A percentile compares a stretch with the other conserved stretches of the same genome.
Conservation (phyloP, 1,140 invertebrate species). For the Chlorops oryzae region DNA sequence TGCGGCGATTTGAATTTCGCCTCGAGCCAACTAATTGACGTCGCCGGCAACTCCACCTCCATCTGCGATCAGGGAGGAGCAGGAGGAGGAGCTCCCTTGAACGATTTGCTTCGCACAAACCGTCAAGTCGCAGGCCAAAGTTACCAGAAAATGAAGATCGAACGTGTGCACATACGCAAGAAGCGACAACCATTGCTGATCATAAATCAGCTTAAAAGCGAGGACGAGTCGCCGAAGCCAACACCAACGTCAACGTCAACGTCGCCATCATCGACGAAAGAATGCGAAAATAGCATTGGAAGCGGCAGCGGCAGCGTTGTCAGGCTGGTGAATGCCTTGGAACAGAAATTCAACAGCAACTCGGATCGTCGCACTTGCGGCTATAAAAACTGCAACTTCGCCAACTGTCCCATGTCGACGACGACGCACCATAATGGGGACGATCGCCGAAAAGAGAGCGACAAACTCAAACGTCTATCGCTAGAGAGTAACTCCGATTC, state of each 20-base stretch:
- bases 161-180: slow-evolving; percentile 36
- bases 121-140: not conserved
- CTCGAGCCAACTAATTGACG: not conserved
- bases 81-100: not conserved
- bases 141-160: slow-evolving; percentile 25
- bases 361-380: slow-evolving; percentile 11
- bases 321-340: not conserved
- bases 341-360: not conserved
- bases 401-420: slow-evolving; percentile 11
- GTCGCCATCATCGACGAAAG: not conserved
- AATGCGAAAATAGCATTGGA: too few species aligned
- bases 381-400: slow-evolving; percentile 23
- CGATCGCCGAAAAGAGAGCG: not conserved
- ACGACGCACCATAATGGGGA: not conserved
- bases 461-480: slow-evolving; percentile 25
- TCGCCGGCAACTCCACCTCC: not conserved
- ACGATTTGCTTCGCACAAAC: not conserved
- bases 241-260: not conserved
- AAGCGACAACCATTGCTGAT: slow-evolving; percentile 36
- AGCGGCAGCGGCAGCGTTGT: too few species aligned
- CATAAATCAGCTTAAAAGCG: slow-evolving; percentile 23
- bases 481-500: slow-evolving; percentile 31
- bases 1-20: not conserved
- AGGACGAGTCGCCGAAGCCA: not conserved
- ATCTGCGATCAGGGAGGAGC: not conserved